Evolutionary conservation across 2,888 invertebrate species (phyloP).

Genomic region (Clunio marinus): DNA sequence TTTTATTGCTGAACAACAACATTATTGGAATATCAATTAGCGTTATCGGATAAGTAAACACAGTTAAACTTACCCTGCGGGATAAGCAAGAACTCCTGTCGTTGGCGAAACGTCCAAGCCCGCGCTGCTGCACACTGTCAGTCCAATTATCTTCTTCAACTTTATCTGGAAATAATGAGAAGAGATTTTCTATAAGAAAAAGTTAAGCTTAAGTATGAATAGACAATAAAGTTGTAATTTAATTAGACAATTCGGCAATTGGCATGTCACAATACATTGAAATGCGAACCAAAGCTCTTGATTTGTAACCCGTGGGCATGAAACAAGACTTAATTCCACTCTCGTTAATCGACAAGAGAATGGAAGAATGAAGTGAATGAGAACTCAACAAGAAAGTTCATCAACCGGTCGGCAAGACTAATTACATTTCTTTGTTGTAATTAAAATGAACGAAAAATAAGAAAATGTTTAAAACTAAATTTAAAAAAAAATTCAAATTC

Average conservation of each 20-base stretch:
- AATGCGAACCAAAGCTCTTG: too few species aligned
- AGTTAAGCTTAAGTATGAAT: background rate
- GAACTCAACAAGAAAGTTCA: too few species aligned
- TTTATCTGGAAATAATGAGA: slow-evolving; percentile 66
- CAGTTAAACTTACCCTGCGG: slow-evolving; percentile 81
- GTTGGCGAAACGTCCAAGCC: slow-evolving; percentile 84
- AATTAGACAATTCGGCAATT: background rate
- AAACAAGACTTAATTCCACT: too few species aligned
- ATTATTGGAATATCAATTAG: background rate
- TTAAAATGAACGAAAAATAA: too few species aligned
- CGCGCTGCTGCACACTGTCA: slow-evolving; percentile 91
- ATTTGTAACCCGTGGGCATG: too few species aligned
- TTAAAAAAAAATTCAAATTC: too few species aligned
- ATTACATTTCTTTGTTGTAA: too few species aligned
- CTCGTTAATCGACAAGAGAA: too few species aligned
- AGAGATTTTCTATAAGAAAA: background rate
- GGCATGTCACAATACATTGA: background rate
- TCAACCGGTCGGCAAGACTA: too few species aligned
- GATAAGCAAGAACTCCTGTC: slow-evolving; percentile 87
- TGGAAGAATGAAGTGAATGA: too few species aligned
- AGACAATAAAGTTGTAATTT: background rate
- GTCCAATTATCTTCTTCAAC: slow-evolving; percentile 88
- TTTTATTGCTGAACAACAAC: background rate
- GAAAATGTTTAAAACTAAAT: too few species aligned
- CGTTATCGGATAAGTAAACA: background rate